These are phyloP conservation scores for Nebria ingens DNA, from an alignment of 1,140 invertebrate genomes.

Conservation along the genomic window DNA sequence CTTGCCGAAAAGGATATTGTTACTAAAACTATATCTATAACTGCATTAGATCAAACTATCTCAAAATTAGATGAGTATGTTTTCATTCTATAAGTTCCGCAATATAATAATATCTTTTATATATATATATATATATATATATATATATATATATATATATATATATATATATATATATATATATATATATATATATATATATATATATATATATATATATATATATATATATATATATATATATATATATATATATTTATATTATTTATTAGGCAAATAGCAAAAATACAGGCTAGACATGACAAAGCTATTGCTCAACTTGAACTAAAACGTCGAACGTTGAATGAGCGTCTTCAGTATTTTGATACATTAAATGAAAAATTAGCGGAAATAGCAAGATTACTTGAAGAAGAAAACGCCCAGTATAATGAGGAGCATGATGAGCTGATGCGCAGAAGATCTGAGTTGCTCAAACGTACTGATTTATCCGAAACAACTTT, in stretches of 20 bases:
- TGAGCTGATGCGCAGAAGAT: background rate
- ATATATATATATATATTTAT: background rate
- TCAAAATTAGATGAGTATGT: background rate
- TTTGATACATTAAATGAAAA: background rate
- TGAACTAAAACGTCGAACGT: background rate
- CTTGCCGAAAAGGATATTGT: background rate
- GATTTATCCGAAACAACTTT: background rate
- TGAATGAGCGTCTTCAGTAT: background rate
- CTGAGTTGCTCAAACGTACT: background rate
- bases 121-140: background rate
- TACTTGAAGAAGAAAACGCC: background rate
- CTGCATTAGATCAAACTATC: background rate
- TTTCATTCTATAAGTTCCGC: background rate
- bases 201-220: too few relatives aligned
- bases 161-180: too few relatives aligned
- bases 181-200: too few relatives aligned
- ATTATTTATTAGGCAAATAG: background rate
- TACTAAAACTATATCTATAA: background rate
- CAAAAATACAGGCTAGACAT: background rate
- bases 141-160: too few relatives aligned
- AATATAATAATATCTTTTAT: too few relatives aligned
- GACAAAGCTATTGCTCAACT: background rate
- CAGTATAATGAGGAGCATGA: background rate
- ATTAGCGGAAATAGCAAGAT: background rate
- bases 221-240: too few relatives aligned